Evolutionary conservation across 1,140 invertebrate genomes (phyloP).

Genomic region (Drosophila kepulauana): DNA sequence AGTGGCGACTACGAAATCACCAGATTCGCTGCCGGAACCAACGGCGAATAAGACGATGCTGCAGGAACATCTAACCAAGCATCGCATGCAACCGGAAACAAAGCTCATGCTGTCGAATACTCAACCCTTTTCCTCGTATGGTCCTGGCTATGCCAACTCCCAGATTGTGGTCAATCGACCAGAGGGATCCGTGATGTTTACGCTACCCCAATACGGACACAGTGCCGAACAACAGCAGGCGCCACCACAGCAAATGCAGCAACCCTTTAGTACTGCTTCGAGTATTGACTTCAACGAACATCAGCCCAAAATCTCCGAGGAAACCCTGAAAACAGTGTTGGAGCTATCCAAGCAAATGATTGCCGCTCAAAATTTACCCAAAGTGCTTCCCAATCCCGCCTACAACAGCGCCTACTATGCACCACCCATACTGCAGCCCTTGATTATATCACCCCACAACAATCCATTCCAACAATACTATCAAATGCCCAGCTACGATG

Average conservation of each 20-base stretch:
- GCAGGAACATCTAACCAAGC: slow-evolving; percentile 62
- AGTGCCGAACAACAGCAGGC: slow-evolving; percentile 40
- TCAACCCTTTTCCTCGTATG: slow-evolving; percentile 49
- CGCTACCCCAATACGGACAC: slow-evolving; percentile 54
- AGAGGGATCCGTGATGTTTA: slow-evolving; percentile 81
- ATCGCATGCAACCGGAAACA: slow-evolving; percentile 72
- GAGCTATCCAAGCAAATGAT: slow-evolving; percentile 84
- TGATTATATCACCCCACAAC: slow-evolving; percentile 57
- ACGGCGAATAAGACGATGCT: slow-evolving; percentile 61
- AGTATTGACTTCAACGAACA: slow-evolving; percentile 64
- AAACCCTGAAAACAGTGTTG: slow-evolving; percentile 82
- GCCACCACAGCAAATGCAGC: not conserved
- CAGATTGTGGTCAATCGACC: slow-evolving; percentile 84
- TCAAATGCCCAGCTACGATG: slow-evolving; percentile 25
- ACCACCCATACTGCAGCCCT: slow-evolving; percentile 73
- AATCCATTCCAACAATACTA: slow-evolving; percentile 71
- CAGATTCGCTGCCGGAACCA: slow-evolving; percentile 26
- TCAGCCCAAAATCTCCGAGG: slow-evolving; percentile 79
- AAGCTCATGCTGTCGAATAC: slow-evolving; percentile 68
- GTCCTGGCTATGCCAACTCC: slow-evolving; percentile 73
- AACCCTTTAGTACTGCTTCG: slow-evolving; percentile 4
- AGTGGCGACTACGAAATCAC: not conserved
- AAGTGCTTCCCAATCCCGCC: slow-evolving; percentile 70
- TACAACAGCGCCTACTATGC: slow-evolving; percentile 61
- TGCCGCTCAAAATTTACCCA: slow-evolving; percentile 75